Evolutionary conservation across 2,797 vertebrate species (phyloP).

Genomic region (Neosalanx taihuensis): DNA sequence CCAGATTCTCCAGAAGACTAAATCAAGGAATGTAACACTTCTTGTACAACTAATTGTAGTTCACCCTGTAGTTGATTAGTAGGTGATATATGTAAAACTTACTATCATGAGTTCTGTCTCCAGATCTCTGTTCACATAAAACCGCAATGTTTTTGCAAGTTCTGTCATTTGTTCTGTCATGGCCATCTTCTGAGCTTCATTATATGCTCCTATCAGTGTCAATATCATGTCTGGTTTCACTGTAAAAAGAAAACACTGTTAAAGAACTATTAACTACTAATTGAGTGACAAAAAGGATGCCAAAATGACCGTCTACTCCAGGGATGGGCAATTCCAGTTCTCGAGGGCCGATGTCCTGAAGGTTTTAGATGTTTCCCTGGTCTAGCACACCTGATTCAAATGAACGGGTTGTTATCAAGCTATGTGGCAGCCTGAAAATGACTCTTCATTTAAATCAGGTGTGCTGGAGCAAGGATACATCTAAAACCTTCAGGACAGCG

Average conservation of each 20-base stretch:
- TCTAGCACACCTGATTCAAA: no score
- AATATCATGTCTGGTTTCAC: slow-evolving; percentile 64
- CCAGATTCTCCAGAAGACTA: not conserved
- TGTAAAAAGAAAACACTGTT: slow-evolving; percentile 35
- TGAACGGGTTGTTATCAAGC: no score
- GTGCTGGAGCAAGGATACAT: no score
- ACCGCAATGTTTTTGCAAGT: slow-evolving; percentile 54
- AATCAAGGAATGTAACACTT: not conserved
- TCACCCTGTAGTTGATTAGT: not conserved
- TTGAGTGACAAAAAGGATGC: not conserved
- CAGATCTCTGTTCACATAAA: slow-evolving; percentile 67
- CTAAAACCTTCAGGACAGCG: no score
- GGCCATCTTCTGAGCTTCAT: slow-evolving; percentile 56
- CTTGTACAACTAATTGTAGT: not conserved
- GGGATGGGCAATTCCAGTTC: no score
- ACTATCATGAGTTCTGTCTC: slow-evolving; percentile 48
- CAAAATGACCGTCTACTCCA: not conserved
- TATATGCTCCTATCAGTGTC: slow-evolving; percentile 72
- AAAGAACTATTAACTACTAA: no score
- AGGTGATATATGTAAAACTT: not conserved
- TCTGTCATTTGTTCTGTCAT: not conserved
- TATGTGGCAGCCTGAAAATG: no score
- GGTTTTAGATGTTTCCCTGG: no score
- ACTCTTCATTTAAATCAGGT: no score
- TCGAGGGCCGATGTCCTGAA: no score